Evolutionary conservation across 2,797 vertebrate genomes (phyloP).

Genomic region (Poecilia picta): DNA sequence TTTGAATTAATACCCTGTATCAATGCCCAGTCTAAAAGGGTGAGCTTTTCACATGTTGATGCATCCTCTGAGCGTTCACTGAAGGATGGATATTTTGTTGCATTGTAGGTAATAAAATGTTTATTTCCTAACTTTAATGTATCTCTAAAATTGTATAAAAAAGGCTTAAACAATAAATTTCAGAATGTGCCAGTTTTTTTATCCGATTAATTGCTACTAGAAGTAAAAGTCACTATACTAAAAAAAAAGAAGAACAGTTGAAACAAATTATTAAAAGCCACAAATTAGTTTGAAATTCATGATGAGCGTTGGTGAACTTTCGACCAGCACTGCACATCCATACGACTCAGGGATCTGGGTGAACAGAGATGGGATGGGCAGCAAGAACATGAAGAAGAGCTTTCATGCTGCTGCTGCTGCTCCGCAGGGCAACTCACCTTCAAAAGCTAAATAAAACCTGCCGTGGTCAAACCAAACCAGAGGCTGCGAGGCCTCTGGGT

Average conservation of each 20-base stretch:
- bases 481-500: conserved; percentile 94
- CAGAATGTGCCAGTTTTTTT: too few relatives aligned
- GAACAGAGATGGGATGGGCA: conserved; percentile 35
- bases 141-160: too few relatives aligned
- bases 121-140: too few relatives aligned
- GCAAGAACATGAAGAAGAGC: conserved; percentile 25
- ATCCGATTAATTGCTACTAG: too few relatives aligned
- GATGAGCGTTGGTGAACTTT: not conserved
- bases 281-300: not conserved
- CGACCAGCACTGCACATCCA: not conserved
- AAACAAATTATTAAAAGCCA: not conserved
- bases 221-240: not conserved
- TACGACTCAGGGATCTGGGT: conserved; percentile 13
- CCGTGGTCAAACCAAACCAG: conserved; percentile 99
- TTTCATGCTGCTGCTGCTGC: conserved; percentile 46
- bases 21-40: too few relatives aligned
- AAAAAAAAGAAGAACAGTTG: not conserved
- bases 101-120: too few relatives aligned
- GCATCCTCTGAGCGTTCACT: too few relatives aligned
- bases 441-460: conserved; percentile 99
- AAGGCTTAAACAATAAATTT: too few relatives aligned
- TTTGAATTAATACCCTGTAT: too few relatives aligned
- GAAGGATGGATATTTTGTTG: too few relatives aligned
- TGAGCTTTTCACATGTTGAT: too few relatives aligned
- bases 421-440: conserved; percentile 88